Base-by-base conservation (phyloP, 2,888 invertebrate species). In the Aphodius sticticus region DNA sequence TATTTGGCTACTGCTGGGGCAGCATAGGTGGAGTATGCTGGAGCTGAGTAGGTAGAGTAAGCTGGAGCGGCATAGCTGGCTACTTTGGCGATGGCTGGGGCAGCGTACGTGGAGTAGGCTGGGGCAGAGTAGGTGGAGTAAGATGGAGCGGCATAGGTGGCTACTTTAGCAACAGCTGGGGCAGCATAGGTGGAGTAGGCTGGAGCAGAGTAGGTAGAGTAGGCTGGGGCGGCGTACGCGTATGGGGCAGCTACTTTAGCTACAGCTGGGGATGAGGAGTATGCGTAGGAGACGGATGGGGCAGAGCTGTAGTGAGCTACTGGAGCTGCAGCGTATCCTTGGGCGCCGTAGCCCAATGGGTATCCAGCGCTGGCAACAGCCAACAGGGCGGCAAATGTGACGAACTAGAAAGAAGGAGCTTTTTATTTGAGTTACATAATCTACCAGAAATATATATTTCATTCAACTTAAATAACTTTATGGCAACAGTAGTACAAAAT, bases 181-280 rank as follows among this genome's bases (percentile, higher is more conserved):
- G 86, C 82, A 16, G 86, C 85, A 82, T 88, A 88, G 26, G 78
- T 71, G 36, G 70, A 53, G 69, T 79, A 76, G 26, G 78, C 53
- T 37, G 77, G 77, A n/a, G 77, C 77, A 14, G 77, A 69, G 69
- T 77, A 77, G 69, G 77, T 77, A n/a, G 72, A 53, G 70, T 77
- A 1, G 88, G 71, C 91, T 91, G 81, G 88, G 89, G 86, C 83
- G 90, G 90, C 37, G 70, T 77, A 78, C 6, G 74, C 72, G 15
- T 69, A 15, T 77, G 79, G 76, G 38, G 79, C 77, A n/a, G 77
- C 78, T 36, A 81, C 80, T 69, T 80, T 80, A 69, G 80, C 70
- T 16, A 81, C 69, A 9, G 79, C 81, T 71, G 80, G 80, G 14
- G 80, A 76, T 7, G 79, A 77, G 9, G 69, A 53, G 74, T 74